phyloP scores from a whole-genome alignment of 2,888 invertebrate species.

The Penaeus monodon region DNA sequence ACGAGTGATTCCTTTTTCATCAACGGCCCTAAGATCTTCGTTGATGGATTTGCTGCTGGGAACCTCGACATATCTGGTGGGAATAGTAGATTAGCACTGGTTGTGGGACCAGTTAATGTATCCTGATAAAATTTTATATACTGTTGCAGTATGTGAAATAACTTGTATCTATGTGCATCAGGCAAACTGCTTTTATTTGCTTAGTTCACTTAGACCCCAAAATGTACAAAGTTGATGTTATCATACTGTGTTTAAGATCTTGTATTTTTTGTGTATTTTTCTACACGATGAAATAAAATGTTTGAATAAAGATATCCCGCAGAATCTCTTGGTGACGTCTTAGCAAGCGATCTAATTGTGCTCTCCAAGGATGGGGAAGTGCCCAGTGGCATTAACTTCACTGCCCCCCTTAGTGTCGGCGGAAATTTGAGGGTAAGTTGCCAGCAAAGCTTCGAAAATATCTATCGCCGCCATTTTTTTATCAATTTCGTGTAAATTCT shows the following conservation, averaged over 20 bases:
- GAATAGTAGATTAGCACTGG: background rate
- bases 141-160: too few species aligned
- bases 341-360: conserved; percentile 10
- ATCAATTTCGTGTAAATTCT: background rate
- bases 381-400: conserved; percentile 2
- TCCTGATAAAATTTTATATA: too few species aligned
- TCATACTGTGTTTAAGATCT: too few species aligned
- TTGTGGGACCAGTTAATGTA: too few species aligned
- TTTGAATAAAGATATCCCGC: background rate
- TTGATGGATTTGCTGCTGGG: conserved; percentile 1
- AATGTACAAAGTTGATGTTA: too few species aligned
- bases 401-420: background rate
- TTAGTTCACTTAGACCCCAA: too few species aligned
- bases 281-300: too few species aligned
- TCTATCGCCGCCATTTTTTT: background rate
- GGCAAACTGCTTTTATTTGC: too few species aligned
- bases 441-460: background rate
- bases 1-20: background rate
- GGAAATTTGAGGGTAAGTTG: conserved; percentile 24
- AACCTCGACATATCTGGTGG: conserved; percentile 24
- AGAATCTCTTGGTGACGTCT: conserved; percentile 24
- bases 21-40: conserved; percentile 27
- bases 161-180: too few species aligned
- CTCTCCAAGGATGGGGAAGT: background rate
- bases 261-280: too few species aligned